phyloP scores from a whole-genome alignment of 2,888 invertebrate genomes.

The Chrysotoxum bicinctum region DNA sequence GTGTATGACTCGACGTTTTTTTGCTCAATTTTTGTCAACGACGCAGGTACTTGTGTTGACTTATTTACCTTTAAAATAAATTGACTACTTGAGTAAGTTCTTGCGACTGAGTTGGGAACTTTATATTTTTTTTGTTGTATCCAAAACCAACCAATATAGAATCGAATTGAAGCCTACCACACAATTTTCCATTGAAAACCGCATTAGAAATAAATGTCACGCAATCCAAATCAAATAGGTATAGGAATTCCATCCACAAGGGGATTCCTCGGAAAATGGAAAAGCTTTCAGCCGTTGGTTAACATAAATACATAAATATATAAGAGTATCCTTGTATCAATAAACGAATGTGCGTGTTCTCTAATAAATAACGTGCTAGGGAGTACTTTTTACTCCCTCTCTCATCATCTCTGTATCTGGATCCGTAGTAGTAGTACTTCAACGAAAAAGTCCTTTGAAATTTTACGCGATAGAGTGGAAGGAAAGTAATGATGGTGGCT shows the following conservation, averaged over 20 bases:
- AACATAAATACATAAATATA: not conserved
- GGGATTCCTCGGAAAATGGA: not conserved
- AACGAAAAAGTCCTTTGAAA: slow-evolving; percentile 24
- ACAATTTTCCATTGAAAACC: slow-evolving; percentile 5
- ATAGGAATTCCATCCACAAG: slow-evolving; percentile 36
- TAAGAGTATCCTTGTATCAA: not conserved
- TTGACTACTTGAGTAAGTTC: not conserved
- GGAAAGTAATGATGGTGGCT: not conserved
- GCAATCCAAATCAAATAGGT: slow-evolving; percentile 59
- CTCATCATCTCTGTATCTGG: not conserved
- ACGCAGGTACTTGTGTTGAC: no score
- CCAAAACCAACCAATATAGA: not conserved
- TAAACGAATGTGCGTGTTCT: slow-evolving; percentile 31
- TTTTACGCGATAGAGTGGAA: slow-evolving; percentile 7
- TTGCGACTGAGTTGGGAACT: not conserved
- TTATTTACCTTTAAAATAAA: no score
- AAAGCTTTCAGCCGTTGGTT: not conserved
- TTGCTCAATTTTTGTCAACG: no score
- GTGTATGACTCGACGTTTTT: no score
- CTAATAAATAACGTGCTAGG: slow-evolving; percentile 28
- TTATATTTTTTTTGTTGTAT: not conserved
- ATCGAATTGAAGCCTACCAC: not conserved
- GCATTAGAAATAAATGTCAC: slow-evolving; percentile 61
- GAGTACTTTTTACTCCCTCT: not conserved
- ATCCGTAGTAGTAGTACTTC: slow-evolving; percentile 27